phyloP scores from a whole-genome alignment of 2,113 vertebrate species.

The Potamarius usumacintae region DNA sequence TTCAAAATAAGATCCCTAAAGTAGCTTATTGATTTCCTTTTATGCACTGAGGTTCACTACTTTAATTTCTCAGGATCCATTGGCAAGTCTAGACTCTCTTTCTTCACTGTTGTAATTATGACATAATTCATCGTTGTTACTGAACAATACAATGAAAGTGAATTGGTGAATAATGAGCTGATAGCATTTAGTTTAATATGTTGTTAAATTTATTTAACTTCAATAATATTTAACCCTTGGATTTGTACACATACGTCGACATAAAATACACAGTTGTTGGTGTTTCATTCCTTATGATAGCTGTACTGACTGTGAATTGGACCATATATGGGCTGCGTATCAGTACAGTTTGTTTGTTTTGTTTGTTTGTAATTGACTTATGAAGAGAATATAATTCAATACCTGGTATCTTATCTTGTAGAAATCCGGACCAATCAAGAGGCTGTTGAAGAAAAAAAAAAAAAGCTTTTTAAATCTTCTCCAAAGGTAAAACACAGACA shows the following conservation, averaged over 20 bases:
- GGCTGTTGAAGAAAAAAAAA: conserved; percentile 67
- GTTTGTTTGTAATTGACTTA: background rate
- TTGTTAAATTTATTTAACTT: too few relatives aligned
- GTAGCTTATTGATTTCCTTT: background rate
- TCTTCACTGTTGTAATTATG: background rate
- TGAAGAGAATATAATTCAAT: background rate
- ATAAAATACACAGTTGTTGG: background rate
- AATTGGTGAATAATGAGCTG: too few relatives aligned
- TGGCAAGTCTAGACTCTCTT: background rate
- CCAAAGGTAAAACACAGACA: background rate
- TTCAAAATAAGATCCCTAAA: background rate
- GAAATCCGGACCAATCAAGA: conserved; percentile 56
- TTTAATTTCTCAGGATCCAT: background rate
- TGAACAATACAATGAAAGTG: background rate
- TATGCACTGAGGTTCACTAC: background rate
- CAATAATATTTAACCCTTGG: background rate
- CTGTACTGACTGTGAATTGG: background rate
- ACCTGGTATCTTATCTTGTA: conserved; percentile 21
- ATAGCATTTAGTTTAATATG: too few relatives aligned
- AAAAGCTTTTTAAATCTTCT: background rate
- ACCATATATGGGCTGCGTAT: background rate
- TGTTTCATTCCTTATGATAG: background rate
- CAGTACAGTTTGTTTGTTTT: background rate
- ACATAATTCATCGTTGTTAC: background rate
- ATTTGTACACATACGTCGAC: background rate